Conservation (phyloP, 1,140 invertebrate genomes). For the Zelostemma sp. region DNA sequence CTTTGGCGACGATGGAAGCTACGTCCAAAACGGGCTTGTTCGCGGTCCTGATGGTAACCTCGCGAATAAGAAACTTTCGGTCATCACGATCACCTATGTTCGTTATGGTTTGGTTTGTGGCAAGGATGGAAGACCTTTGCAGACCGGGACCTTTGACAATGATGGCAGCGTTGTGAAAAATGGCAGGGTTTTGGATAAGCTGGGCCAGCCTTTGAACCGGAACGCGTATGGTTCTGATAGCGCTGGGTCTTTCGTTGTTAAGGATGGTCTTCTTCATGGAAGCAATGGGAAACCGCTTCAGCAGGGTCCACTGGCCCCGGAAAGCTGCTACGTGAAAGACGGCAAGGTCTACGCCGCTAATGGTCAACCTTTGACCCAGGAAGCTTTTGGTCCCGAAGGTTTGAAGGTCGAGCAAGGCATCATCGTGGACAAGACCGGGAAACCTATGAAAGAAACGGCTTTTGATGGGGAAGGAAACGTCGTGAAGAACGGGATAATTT, state of each 20-base stretch:
- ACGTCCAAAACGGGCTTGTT: slow-evolving; percentile 58
- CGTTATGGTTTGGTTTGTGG: slow-evolving; percentile 61
- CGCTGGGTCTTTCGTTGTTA: slow-evolving; percentile 54
- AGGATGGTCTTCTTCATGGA: slow-evolving; percentile 58
- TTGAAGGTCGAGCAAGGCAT: slow-evolving; percentile 59
- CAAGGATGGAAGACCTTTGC: slow-evolving; percentile 60
- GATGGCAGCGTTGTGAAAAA: slow-evolving; percentile 58
- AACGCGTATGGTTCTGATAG: slow-evolving; percentile 46
- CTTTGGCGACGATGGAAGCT: slow-evolving; percentile 61
- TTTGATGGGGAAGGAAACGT: slow-evolving; percentile 63
- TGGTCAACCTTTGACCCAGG: slow-evolving; percentile 58
- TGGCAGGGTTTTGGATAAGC: slow-evolving; percentile 58
- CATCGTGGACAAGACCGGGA: slow-evolving; percentile 59
- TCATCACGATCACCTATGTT: slow-evolving; percentile 54
- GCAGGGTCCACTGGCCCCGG: slow-evolving; percentile 49
- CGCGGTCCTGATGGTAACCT: slow-evolving; percentile 54
- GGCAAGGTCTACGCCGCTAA: slow-evolving; percentile 56
- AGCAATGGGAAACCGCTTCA: slow-evolving; percentile 57
- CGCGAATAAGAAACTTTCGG: slow-evolving; percentile 53
- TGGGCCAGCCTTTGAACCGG: slow-evolving; percentile 55
- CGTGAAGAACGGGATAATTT: slow-evolving; percentile 60
- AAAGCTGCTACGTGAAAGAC: slow-evolving; percentile 57
- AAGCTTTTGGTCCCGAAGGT: slow-evolving; percentile 66
- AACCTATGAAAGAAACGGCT: slow-evolving; percentile 55
- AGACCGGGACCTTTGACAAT: slow-evolving; percentile 56